A percentile compares a stretch with the other conserved stretches of the same genome.
Conservation (phyloP, 2,113 vertebrate species). For the Cinclus cinclus region DNA sequence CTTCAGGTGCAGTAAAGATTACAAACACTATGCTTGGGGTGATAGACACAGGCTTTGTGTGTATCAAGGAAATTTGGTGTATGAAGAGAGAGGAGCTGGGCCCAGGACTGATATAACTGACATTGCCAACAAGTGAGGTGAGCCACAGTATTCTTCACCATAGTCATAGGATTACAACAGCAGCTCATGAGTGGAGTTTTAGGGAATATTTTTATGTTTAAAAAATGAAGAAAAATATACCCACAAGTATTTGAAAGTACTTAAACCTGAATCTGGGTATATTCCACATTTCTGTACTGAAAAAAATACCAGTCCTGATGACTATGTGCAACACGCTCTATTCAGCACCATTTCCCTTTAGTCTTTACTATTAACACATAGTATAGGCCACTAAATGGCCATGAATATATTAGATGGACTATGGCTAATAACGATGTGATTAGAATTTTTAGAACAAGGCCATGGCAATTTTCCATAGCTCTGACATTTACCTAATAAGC, state of each 20-base stretch:
- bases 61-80: not conserved
- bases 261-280: not conserved
- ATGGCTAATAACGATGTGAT: not conserved
- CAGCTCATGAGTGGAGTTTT: not conserved
- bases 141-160: not conserved
- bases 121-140: not conserved
- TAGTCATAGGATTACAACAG: not conserved
- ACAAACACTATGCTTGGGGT: not conserved
- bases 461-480: not conserved
- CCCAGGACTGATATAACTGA: not conserved
- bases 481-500: conserved; percentile 4
- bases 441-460: not conserved
- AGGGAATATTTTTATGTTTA: not conserved
- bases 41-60: not conserved
- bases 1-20: not conserved
- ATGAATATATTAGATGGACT: not conserved
- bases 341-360: not conserved
- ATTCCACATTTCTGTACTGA: not conserved
- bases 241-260: not conserved
- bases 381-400: not conserved
- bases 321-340: not conserved
- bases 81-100: not conserved
- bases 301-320: not conserved
- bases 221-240: not conserved
- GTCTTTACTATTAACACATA: not conserved